phyloP scores from a whole-genome alignment of 2,888 invertebrate species.

The Gnatocerus cornutus region DNA sequence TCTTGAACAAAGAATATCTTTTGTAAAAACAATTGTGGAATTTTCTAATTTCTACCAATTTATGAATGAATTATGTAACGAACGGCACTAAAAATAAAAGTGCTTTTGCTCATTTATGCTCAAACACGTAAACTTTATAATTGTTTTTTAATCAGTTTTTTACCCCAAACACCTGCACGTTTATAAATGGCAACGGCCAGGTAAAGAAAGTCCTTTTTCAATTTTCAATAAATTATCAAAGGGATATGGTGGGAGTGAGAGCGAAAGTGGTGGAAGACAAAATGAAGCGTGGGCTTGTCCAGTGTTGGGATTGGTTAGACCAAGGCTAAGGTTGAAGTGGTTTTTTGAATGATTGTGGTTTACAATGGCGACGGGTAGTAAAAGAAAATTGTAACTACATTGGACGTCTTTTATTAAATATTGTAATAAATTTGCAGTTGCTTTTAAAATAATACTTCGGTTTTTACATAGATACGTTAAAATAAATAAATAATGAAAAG shows the following conservation, averaged over 20 bases:
- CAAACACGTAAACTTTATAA: too few relatives aligned
- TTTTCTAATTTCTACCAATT: too few relatives aligned
- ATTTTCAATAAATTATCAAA: background rate
- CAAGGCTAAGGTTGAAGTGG: conserved; percentile 5
- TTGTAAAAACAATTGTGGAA: too few relatives aligned
- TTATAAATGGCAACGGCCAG: too few relatives aligned
- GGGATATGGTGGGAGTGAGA: background rate
- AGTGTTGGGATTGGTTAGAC: conserved; percentile 12
- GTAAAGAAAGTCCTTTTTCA: background rate
- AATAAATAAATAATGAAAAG: conserved; percentile 58
- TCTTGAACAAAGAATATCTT: too few relatives aligned
- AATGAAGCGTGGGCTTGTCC: conserved; percentile 12
- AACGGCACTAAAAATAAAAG: too few relatives aligned
- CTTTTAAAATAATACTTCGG: conserved; percentile 62
- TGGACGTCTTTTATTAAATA: conserved; percentile 67
- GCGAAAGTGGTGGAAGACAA: background rate
- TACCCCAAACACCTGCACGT: too few relatives aligned
- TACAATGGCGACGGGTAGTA: background rate
- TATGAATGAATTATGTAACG: too few relatives aligned
- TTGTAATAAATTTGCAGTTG: conserved; percentile 64
- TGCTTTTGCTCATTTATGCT: too few relatives aligned
- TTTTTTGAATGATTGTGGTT: conserved; percentile 2
- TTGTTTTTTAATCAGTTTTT: too few relatives aligned
- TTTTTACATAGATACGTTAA: conserved; percentile 63
- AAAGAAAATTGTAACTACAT: conserved; percentile 54